These are phyloP conservation scores for Spatulosminthurus flaviceps DNA, from an alignment of 2,888 invertebrate species.

Conservation along the genomic window DNA sequence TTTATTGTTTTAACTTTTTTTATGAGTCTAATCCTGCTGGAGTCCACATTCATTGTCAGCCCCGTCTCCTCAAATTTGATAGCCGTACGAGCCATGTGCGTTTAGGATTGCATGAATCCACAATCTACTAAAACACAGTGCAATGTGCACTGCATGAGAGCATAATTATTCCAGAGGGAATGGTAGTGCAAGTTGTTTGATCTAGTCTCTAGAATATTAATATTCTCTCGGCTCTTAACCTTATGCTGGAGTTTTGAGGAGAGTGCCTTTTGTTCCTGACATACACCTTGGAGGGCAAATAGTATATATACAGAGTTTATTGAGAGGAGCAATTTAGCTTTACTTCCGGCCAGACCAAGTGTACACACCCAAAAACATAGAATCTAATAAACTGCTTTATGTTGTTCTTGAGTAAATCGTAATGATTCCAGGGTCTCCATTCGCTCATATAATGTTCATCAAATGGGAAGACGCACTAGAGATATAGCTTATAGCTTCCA, in stretches of 20 bases:
- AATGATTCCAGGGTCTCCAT: too few species aligned
- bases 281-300: background rate
- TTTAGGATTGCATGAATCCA: background rate
- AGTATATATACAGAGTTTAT: background rate
- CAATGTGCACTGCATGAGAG: background rate
- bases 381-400: background rate
- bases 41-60: background rate
- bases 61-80: background rate
- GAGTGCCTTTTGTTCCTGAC: background rate
- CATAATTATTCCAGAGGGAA: too few species aligned
- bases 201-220: too few species aligned
- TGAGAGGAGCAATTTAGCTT: background rate
- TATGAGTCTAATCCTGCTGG: background rate
- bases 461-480: background rate
- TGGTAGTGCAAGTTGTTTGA: too few species aligned
- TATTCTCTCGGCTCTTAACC: too few species aligned
- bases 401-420: background rate
- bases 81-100: background rate
- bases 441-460: too few species aligned
- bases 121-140: too few species aligned
- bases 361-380: constrained; percentile 17
- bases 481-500: constrained; percentile 7
- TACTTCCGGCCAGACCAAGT: constrained; percentile 28
- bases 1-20: constrained; percentile 16
- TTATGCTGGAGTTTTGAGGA: too few species aligned